phyloP scores from a whole-genome alignment of 2,888 invertebrate species.

The Nymphalis c-album region DNA sequence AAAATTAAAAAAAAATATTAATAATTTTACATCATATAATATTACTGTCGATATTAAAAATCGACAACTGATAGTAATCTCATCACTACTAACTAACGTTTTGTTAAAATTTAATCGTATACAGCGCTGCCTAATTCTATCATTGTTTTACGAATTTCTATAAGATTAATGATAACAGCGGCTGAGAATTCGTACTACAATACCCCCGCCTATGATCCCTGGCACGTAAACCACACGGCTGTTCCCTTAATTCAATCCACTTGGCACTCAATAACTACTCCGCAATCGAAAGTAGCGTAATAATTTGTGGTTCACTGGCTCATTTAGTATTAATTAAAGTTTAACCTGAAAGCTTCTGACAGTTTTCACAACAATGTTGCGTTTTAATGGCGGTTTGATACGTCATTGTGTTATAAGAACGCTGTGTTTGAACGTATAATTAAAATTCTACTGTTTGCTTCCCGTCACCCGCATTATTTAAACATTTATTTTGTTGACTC shows the following conservation, averaged over 20 bases:
- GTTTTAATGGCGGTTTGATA: conserved; percentile 15
- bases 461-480: conserved; percentile 35
- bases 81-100: neutral
- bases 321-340: conserved; percentile 36
- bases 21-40: too few relatives aligned
- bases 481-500: conserved; percentile 9
- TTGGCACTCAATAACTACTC: conserved; percentile 76
- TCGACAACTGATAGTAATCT: neutral
- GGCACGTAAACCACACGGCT: conserved; percentile 68
- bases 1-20: too few relatives aligned
- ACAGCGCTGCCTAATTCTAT: conserved; percentile 39
- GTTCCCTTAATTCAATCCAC: conserved; percentile 69
- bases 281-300: conserved; percentile 57
- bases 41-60: neutral
- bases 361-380: conserved; percentile 28
- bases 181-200: conserved; percentile 71
- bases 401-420: conserved; percentile 9
- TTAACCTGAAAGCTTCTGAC: conserved; percentile 14
- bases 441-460: conserved; percentile 26
- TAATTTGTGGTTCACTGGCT: conserved; percentile 55
- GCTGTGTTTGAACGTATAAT: conserved; percentile 9
- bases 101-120: neutral
- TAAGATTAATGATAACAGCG: conserved; percentile 70
- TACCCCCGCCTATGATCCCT: conserved; percentile 64
- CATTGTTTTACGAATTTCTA: conserved; percentile 62